Base-by-base conservation (phyloP, 2,113 vertebrate species). In the Mesocricetus auratus region DNA sequence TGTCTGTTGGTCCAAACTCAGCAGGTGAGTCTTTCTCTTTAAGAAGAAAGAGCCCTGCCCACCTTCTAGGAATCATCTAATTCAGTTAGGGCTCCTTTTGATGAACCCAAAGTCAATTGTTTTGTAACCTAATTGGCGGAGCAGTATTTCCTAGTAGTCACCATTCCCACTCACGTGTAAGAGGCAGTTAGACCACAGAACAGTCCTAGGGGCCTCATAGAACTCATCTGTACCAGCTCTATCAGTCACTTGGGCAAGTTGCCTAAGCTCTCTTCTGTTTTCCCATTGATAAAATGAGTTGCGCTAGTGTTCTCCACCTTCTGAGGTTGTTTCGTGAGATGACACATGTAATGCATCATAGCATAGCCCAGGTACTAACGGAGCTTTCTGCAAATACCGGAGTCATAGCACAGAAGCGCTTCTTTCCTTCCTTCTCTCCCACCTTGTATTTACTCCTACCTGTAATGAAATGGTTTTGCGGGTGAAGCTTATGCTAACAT, bases 211-310 rank as follows among this genome's bases (percentile, higher is more conserved):
- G 42, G 8, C 29, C 64, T 68, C 22, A 50, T 83, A 66, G 33
- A 78, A 71, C 90, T 95, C 45, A 39, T 58, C 75, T n/a, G 10
- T 31, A 21, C 39, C 68, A 64, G 79, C 58, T 64, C 0, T 53
- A 50, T 89, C 22, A 15, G 33, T 81, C 58, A 56, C 53, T 86
- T 90, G 53, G 73, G 19, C 39, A 94, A 68, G 36, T 82, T 90
- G 22, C 58, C n/a, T 26, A 60, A 89, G 16, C 66, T 90, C 22
- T 81, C 45, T 92, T 74, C 58, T 90, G 11, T 71, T 95, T 96
- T 91, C 45, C 36, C 62, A 39, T 45, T 85, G 60, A 69, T 87
- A 96, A 95, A 93, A 89, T 64, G 58, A 91, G 16, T 73, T 36
- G 26, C 71, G 36, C 47, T 93, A 66, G 17, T 60, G 53, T 95